Conservation (phyloP, 2,888 invertebrate species). For the Phragmatobia fuliginosa region DNA sequence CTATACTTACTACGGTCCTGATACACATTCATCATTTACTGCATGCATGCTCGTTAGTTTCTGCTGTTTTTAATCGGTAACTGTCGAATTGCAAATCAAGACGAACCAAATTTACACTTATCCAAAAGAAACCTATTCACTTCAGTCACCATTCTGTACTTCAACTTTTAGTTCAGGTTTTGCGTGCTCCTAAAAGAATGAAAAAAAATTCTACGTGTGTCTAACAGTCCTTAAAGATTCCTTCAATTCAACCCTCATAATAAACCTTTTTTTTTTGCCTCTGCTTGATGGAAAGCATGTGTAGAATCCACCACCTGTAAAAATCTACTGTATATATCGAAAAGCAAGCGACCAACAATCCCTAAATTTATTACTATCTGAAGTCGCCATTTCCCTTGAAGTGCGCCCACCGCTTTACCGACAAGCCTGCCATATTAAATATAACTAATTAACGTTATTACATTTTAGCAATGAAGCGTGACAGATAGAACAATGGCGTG, state of each 20-base stretch:
- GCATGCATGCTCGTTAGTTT: too few species aligned
- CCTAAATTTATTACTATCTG: neutral
- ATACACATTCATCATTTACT: too few species aligned
- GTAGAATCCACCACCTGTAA: neutral
- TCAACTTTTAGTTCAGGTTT: neutral
- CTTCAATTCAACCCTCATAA: too few species aligned
- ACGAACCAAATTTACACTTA: too few species aligned
- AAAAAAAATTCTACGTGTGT: neutral
- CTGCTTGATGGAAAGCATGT: neutral
- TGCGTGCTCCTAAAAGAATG: neutral
- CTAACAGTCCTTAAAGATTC: neutral
- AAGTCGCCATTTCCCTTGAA: neutral
- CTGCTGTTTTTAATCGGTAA: too few species aligned
- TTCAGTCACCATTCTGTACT: neutral
- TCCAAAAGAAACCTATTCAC: too few species aligned
- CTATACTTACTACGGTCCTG: too few species aligned
- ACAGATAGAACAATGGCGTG: slow-evolving; percentile 3
- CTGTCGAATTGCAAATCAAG: too few species aligned
- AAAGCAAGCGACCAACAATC: neutral
- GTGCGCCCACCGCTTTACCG: slow-evolving; percentile 3
- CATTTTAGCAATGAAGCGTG: slow-evolving; percentile 17
- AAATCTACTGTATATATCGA: neutral
- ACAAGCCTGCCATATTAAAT: slow-evolving; percentile 7
- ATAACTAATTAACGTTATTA: slow-evolving; percentile 18
- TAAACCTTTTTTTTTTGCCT: too few species aligned